phyloP scores from a whole-genome alignment of 2,113 vertebrate genomes.

The Alces alces region DNA sequence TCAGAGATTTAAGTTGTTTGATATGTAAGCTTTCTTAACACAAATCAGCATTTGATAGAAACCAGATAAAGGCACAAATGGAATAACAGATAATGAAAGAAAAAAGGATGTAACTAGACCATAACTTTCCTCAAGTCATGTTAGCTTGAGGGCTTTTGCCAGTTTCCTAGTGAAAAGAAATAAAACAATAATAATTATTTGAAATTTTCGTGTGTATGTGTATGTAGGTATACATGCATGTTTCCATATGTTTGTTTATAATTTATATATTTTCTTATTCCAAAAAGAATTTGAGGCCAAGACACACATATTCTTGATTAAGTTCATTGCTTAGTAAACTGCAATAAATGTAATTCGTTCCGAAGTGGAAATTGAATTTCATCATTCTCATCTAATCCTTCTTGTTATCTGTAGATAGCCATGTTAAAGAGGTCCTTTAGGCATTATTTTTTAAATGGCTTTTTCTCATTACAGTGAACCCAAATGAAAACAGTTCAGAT shows the following conservation, averaged over 20 bases:
- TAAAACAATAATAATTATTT: slow-evolving; percentile 13
- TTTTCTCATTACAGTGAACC: neutral
- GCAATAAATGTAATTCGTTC: neutral
- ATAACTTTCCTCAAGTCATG: slow-evolving; percentile 15
- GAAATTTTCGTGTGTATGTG: neutral
- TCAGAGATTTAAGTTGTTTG: neutral
- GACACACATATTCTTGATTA: neutral
- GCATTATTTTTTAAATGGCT: neutral
- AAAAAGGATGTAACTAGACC: neutral
- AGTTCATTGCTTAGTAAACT: slow-evolving; percentile 6
- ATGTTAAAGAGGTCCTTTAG: neutral
- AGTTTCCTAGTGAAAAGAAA: slow-evolving; percentile 13
- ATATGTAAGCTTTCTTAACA: neutral
- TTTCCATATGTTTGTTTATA: neutral
- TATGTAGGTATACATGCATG: neutral
- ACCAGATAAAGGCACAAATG: neutral
- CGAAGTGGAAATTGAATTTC: slow-evolving; percentile 5
- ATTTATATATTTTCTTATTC: slow-evolving; percentile 20
- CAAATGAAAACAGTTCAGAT: neutral
- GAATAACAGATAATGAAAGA: neutral
- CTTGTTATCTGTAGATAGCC: slow-evolving; percentile 19
- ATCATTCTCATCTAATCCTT: slow-evolving; percentile 6
- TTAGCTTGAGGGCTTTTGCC: neutral
- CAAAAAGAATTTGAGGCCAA: slow-evolving; percentile 5
- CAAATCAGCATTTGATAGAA: neutral